phyloP scores from a whole-genome alignment of 2,113 vertebrate genomes.

The Anser cygnoides region DNA sequence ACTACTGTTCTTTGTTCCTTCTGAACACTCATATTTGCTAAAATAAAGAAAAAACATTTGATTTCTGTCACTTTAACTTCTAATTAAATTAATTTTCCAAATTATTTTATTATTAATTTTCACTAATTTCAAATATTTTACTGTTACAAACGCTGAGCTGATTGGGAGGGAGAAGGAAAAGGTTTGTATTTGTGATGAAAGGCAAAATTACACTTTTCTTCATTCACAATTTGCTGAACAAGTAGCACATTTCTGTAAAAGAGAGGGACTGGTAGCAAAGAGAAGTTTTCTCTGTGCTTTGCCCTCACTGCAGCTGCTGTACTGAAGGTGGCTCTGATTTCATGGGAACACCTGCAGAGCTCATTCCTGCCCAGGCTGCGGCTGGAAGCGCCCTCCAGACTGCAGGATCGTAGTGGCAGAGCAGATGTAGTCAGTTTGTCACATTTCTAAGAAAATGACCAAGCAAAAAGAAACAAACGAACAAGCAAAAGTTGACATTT shows the following conservation, averaged over 20 bases:
- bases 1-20: neutral
- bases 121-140: neutral
- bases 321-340: neutral
- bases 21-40: neutral
- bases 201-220: neutral
- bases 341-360: neutral
- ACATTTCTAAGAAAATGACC: neutral
- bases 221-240: neutral
- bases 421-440: neutral
- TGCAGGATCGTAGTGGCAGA: neutral
- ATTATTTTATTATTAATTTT: neutral
- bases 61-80: neutral
- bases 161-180: neutral
- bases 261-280: neutral
- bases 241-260: neutral
- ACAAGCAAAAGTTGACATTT: neutral
- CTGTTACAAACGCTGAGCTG: neutral
- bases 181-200: neutral
- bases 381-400: neutral
- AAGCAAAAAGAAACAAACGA: neutral
- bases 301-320: neutral
- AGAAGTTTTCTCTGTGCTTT: neutral
- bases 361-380: neutral
- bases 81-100: neutral
- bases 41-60: neutral